Evolutionary conservation across 30 jellyfish, hydroid and myxozoan genomes (phyloP).

Genomic region (Aurelia aurita): DNA sequence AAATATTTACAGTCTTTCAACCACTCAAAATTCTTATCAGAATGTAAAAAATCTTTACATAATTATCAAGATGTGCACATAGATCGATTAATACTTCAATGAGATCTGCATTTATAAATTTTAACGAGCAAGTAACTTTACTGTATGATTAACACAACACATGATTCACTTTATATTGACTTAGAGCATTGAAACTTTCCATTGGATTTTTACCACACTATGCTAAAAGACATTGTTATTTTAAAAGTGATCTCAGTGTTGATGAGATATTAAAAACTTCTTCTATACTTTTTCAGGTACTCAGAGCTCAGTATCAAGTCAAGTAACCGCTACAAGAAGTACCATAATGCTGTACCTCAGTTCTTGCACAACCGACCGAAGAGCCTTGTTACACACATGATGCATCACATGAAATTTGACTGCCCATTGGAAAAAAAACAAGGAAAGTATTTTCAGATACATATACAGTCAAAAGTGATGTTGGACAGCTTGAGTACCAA

Average conservation of each 20-base stretch:
- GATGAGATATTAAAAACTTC: neutral
- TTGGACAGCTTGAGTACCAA: constrained; percentile 36
- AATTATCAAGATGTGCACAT: too few species aligned
- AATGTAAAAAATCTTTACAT: too few species aligned
- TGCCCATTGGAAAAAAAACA: neutral
- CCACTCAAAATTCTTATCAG: too few species aligned
- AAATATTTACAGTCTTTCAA: too few species aligned
- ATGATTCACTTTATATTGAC: too few species aligned
- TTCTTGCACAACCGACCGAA: constrained; percentile 19
- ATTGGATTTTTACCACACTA: too few species aligned
- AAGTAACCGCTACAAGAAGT: constrained; percentile 20
- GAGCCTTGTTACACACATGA: constrained; percentile 20
- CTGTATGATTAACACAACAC: too few species aligned
- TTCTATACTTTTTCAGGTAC: constrained; percentile 3
- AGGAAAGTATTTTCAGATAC: neutral
- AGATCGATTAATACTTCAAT: too few species aligned
- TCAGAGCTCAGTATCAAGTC: constrained; percentile 20
- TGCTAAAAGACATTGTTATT: neutral
- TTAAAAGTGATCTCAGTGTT: neutral
- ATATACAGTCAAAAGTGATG: constrained; percentile 13
- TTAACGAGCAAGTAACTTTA: too few species aligned
- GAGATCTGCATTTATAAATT: too few species aligned
- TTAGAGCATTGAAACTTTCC: too few species aligned
- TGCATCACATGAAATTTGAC: constrained; percentile 11
- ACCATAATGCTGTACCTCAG: constrained; percentile 34